Percentiles rank a stretch among this genome's conserved stretches.
Conservation (phyloP, 1,140 invertebrate species). For the Oedothorax gibbosus region DNA sequence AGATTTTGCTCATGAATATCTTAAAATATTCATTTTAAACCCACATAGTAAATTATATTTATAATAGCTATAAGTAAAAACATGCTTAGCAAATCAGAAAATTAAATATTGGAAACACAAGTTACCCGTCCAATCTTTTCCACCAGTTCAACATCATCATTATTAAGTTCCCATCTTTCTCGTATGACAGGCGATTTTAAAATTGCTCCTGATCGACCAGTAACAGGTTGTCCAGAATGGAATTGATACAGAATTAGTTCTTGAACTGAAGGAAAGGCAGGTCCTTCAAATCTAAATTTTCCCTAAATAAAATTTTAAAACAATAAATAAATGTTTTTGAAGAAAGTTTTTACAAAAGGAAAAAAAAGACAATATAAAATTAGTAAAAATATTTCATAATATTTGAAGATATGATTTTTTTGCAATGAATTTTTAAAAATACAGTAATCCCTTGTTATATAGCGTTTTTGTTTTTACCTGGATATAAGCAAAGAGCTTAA, state of each 20-base stretch:
- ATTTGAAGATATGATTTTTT: no score
- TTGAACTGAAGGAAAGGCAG: constrained; percentile 89
- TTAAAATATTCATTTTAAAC: no score
- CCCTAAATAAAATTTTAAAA: constrained; percentile 72
- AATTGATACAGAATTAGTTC: constrained; percentile 91
- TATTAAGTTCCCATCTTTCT: constrained; percentile 96
- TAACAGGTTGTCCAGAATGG: constrained; percentile 85
- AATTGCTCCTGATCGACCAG: constrained; percentile 90
- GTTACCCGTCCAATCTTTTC: constrained; percentile 95
- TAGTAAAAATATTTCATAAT: neutral
- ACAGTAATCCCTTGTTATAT: no score
- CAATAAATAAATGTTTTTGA: constrained; percentile 48
- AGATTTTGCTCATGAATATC: no score
- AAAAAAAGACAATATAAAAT: constrained; percentile 5
- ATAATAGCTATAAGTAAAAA: constrained; percentile 17
- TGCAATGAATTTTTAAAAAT: no score
- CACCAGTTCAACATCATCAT: constrained; percentile 91
- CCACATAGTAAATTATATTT: neutral
- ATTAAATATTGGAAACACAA: neutral
- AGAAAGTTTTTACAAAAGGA: constrained; percentile 2
- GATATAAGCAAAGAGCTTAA: no score
- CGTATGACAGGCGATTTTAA: constrained; percentile 86
- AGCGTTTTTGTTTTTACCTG: no score
- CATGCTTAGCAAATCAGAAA: neutral
- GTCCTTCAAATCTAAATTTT: constrained; percentile 93